A percentile compares a stretch with the other conserved stretches of the same genome.
phyloP scores from a whole-genome alignment of 2,888 invertebrate species.

The Drosophila atroscutellata region DNA sequence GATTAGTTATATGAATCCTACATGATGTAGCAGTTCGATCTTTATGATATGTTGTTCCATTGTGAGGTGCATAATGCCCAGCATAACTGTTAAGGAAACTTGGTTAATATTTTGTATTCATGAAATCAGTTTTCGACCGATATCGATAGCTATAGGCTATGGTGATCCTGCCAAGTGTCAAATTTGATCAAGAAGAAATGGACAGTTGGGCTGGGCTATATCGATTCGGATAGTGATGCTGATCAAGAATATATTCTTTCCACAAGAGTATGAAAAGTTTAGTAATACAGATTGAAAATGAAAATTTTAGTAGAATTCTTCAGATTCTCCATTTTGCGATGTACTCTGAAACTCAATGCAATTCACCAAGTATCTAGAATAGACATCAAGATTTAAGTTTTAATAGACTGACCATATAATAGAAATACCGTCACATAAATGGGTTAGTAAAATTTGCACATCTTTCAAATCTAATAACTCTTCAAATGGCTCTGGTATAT shows the following conservation, averaged over 20 bases:
- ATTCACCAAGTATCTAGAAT: neutral
- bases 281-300: neutral
- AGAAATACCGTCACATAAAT: neutral
- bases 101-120: neutral
- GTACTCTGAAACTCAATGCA: neutral
- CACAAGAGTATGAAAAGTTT: neutral
- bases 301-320: too few relatives aligned
- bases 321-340: neutral
- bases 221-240: neutral
- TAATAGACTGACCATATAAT: neutral
- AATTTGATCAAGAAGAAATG: neutral
- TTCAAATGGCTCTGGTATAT: neutral
- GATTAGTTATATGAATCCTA: neutral
- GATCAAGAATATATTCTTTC: neutral
- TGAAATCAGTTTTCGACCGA: neutral
- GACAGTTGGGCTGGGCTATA: rapidly evolving
- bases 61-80: neutral
- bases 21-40: neutral
- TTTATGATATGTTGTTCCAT: neutral
- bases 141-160: too few relatives aligned
- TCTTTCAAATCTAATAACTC: neutral
- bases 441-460: neutral
- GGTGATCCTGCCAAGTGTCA: neutral
- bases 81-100: neutral
- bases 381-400: neutral